Evolutionary conservation across 2,888 invertebrate genomes (phyloP).

Genomic region (Pachycephus smyrnensis): DNA sequence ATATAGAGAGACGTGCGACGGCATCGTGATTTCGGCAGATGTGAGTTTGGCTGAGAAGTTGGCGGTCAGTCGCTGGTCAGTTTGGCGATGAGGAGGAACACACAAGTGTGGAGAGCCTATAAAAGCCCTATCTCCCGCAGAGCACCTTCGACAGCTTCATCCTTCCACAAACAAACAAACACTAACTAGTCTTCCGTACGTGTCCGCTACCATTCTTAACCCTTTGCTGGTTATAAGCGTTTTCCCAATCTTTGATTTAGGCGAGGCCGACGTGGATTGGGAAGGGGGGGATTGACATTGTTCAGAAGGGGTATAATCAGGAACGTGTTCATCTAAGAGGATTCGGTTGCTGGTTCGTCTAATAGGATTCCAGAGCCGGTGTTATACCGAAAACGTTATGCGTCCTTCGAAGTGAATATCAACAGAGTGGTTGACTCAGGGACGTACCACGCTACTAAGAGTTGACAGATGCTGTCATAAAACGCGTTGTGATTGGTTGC

Average conservation of each 20-base stretch:
- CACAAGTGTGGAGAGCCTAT: slow-evolving; percentile 68
- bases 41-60: slow-evolving; percentile 47
- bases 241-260: neutral
- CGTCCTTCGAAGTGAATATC: neutral
- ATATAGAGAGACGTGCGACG: slow-evolving; percentile 43
- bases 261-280: neutral
- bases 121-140: slow-evolving; percentile 94
- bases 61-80: slow-evolving; percentile 46
- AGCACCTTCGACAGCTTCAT: slow-evolving; percentile 94
- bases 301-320: neutral
- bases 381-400: neutral
- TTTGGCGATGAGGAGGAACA: slow-evolving; percentile 46
- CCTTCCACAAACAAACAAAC: slow-evolving; percentile 73
- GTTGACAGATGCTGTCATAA: neutral
- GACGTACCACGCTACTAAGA: neutral
- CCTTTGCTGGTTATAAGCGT: slow-evolving; percentile 7
- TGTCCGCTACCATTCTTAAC: slow-evolving; percentile 23
- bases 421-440: neutral
- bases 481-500: neutral
- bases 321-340: neutral
- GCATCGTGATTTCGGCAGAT: slow-evolving; percentile 47
- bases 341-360: neutral
- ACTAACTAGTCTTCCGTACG: slow-evolving; percentile 57
- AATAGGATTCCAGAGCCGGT: neutral
- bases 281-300: neutral